A percentile compares a stretch with the other conserved stretches of the same genome.
Conservation (phyloP, 2,888 invertebrate genomes). For the Plagodis dolabraria region DNA sequence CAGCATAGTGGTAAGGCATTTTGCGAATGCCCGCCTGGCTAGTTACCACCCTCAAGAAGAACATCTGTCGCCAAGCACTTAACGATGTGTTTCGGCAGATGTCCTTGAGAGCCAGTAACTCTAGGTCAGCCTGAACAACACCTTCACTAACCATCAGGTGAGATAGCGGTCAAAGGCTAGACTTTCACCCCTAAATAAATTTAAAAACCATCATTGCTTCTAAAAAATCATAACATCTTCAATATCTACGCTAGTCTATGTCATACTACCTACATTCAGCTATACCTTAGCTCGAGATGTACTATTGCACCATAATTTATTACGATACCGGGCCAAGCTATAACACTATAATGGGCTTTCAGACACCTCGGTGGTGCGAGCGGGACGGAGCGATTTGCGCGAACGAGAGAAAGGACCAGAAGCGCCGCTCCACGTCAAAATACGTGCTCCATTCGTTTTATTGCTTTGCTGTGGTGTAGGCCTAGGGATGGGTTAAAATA, state of each 20-base stretch:
- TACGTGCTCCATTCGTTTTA: slow-evolving; percentile 85
- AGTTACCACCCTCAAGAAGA: too few species aligned
- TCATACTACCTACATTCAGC: slow-evolving; percentile 37
- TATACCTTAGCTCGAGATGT: slow-evolving; percentile 40
- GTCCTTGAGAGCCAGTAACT: too few species aligned
- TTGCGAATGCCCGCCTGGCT: too few species aligned
- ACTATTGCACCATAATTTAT: slow-evolving; percentile 82
- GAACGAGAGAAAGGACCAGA: slow-evolving; percentile 74
- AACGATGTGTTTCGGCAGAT: too few species aligned
- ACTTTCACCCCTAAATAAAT: too few species aligned
- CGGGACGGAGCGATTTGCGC: slow-evolving; percentile 54
- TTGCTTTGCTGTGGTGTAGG: slow-evolving; percentile 67
- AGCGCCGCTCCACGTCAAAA: slow-evolving; percentile 85
- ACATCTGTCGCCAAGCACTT: too few species aligned
- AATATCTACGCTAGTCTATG: slow-evolving; percentile 5
- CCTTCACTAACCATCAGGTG: too few species aligned
- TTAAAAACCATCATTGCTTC: too few species aligned
- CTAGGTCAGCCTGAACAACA: too few species aligned
- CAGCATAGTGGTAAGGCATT: too few species aligned
- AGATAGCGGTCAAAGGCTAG: too few species aligned
- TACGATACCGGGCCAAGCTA: slow-evolving; percentile 65
- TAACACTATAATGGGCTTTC: slow-evolving; percentile 79
- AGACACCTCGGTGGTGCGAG: slow-evolving; percentile 71
- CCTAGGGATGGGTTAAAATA: slow-evolving; percentile 50
- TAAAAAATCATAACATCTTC: too few species aligned